Evolutionary conservation across 2,888 invertebrate species (phyloP).

Genomic region (Amphimallon solstitiale): DNA sequence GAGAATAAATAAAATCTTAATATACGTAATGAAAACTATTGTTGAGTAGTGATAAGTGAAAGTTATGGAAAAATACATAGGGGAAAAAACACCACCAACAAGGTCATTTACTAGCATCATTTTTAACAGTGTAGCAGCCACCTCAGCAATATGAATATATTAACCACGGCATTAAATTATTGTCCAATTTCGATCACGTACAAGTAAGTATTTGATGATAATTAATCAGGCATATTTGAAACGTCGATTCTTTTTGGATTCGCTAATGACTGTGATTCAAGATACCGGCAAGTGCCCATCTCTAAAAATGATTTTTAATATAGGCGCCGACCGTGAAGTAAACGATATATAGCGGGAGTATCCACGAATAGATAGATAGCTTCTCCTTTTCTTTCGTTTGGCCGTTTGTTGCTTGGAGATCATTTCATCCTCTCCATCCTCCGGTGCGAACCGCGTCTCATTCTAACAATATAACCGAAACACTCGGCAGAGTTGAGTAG

Average conservation of each 20-base stretch:
- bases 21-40: too few relatives aligned
- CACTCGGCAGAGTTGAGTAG: neutral
- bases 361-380: constrained; percentile 41
- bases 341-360: constrained; percentile 39
- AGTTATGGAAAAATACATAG: too few relatives aligned
- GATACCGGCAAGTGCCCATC: neutral
- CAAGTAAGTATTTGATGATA: too few relatives aligned
- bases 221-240: neutral
- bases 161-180: too few relatives aligned
- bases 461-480: constrained; percentile 19
- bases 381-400: constrained; percentile 14
- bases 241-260: neutral
- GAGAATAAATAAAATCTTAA: too few relatives aligned
- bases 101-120: too few relatives aligned
- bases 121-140: too few relatives aligned
- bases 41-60: too few relatives aligned
- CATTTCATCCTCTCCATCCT: constrained; percentile 3
- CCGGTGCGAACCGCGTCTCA: constrained; percentile 11
- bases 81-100: too few relatives aligned
- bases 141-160: too few relatives aligned
- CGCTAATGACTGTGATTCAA: neutral
- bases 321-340: constrained; percentile 45
- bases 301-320: too few relatives aligned
- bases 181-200: too few relatives aligned
- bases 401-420: neutral